Conservation (phyloP, 2,888 invertebrate species). For the Macrosiphum euphorbiae region DNA sequence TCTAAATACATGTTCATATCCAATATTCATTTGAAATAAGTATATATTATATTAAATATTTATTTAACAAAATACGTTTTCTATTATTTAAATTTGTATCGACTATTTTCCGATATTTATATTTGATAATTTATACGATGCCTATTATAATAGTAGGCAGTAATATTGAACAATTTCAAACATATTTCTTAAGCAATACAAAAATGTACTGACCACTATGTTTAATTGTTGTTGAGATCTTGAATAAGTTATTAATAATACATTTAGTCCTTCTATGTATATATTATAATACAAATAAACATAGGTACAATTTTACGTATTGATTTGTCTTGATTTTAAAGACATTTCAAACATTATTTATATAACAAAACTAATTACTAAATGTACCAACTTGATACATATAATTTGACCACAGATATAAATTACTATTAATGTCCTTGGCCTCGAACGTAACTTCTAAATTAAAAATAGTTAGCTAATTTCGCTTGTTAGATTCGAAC, state of each 20-base stretch:
- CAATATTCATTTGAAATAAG: not conserved
- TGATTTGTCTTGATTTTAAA: not conserved
- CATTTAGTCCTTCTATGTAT: not conserved
- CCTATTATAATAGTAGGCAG: not conserved
- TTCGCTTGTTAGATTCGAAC: not conserved
- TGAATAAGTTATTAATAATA: not conserved
- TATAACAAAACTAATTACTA: not conserved
- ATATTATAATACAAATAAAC: not conserved
- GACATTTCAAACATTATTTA: conserved; percentile 4
- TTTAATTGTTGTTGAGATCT: not conserved
- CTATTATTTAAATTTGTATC: not conserved
- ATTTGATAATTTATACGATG: not conserved
- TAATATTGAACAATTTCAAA: not conserved
- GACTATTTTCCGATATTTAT: not conserved
- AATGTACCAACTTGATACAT: not conserved
- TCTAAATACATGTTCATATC: not conserved
- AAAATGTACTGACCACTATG: not conserved
- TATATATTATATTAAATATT: not conserved
- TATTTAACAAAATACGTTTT: not conserved
- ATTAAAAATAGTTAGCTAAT: conserved; percentile 36
- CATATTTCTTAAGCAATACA: not conserved
- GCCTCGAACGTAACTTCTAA: conserved; percentile 26
- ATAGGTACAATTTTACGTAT: not conserved
- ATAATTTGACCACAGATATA: not conserved
- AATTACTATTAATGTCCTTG: conserved; percentile 6